phyloP scores from a whole-genome alignment of 2,113 vertebrate species.

The Acrocephalus kingi region DNA sequence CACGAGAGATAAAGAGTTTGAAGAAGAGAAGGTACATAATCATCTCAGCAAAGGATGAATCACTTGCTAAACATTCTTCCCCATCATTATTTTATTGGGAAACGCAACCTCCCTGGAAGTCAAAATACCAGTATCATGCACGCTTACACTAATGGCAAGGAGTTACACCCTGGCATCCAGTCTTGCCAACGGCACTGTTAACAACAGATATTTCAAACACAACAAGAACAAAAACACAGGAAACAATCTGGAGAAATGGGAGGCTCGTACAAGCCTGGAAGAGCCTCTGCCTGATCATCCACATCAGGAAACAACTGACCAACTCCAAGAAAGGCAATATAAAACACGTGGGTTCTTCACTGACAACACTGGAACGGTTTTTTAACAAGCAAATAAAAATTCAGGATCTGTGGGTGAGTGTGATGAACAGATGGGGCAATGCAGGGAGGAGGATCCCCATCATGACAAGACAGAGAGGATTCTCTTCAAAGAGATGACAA shows the following conservation, averaged over 20 bases:
- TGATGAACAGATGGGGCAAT: neutral
- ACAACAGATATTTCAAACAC: neutral
- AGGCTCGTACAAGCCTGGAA: neutral
- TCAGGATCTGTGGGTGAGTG: neutral
- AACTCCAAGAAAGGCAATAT: neutral
- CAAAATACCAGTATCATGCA: neutral
- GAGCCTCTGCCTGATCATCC: neutral
- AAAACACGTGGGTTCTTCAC: neutral
- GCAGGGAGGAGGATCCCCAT: neutral
- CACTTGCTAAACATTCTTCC: neutral
- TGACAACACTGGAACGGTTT: neutral
- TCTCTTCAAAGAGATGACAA: neutral
- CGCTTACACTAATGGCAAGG: neutral
- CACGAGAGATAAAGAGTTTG: neutral
- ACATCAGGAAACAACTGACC: neutral
- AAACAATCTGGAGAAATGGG: neutral
- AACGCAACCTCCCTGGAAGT: neutral
- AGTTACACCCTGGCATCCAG: neutral
- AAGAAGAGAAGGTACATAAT: neutral
- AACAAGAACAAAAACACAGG: neutral
- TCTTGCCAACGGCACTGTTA: neutral
- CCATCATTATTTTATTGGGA: neutral
- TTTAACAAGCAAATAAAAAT: neutral
- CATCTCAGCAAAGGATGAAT: conserved; percentile 1
- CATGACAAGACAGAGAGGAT: neutral